Conservation (phyloP, 2,888 invertebrate genomes). For the Drosophila algonquin region DNA sequence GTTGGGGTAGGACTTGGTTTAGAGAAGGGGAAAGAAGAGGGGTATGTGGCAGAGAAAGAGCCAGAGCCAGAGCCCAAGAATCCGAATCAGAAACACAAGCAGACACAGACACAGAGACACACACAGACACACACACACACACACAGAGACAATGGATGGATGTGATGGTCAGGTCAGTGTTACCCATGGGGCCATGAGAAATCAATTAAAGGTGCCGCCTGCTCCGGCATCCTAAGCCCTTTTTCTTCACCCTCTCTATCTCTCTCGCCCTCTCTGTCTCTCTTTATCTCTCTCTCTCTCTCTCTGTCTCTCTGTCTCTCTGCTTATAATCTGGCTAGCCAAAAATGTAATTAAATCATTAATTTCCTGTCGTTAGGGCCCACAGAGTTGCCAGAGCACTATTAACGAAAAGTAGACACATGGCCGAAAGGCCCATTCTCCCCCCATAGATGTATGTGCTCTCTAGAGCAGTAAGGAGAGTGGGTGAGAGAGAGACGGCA, state of each 20-base stretch:
- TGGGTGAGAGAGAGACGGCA: not conserved
- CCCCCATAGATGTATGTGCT: not conserved
- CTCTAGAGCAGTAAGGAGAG: not conserved
- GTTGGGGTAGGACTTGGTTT: slow-evolving; percentile 66
- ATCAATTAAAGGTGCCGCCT: slow-evolving; percentile 63
- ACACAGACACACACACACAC: not conserved
- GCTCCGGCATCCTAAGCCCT: slow-evolving; percentile 6
- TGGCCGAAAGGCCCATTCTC: slow-evolving; percentile 7
- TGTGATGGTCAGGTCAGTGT: slow-evolving; percentile 41
- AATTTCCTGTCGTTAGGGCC: slow-evolving; percentile 68
- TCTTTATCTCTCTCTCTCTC: not conserved
- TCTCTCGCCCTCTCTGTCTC: not conserved
- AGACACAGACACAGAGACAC: not conserved
- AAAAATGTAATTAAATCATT: slow-evolving; percentile 69
- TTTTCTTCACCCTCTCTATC: not conserved
- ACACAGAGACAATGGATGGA: not conserved
- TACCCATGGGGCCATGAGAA: slow-evolving; percentile 65
- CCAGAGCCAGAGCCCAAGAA: not conserved
- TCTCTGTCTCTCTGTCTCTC: slow-evolving; percentile 16
- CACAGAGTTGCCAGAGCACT: slow-evolving; percentile 46
- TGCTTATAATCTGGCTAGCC: slow-evolving; percentile 5
- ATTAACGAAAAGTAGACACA: slow-evolving; percentile 40
- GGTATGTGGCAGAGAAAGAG: not conserved
- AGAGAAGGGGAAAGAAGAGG: slow-evolving; percentile 1
- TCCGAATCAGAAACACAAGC: not conserved